Conservation (phyloP, 1,140 invertebrate species). For the Penaeus indicus region DNA sequence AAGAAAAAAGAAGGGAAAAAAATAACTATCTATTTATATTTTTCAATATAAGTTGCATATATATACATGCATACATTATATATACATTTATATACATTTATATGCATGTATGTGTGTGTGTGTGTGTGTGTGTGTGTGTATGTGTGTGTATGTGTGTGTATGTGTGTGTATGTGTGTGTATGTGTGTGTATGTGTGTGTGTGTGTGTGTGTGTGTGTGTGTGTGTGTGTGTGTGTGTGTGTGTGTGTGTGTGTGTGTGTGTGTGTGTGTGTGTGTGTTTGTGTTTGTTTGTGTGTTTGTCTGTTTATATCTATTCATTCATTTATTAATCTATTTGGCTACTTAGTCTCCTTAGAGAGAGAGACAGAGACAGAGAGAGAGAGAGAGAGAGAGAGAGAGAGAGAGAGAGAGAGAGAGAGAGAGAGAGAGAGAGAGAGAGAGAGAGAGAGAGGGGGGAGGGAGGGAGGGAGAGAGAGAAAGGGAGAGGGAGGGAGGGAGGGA, state of each 20-base stretch:
- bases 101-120: background rate
- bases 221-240: background rate
- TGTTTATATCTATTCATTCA: background rate
- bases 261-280: background rate
- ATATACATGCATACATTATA: background rate
- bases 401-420: background rate
- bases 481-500: background rate
- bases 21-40: background rate
- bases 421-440: no score
- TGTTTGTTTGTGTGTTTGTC: background rate
- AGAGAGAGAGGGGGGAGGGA: constrained; percentile 1
- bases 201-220: background rate
- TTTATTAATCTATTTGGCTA: background rate
- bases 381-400: constrained; percentile 9
- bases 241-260: background rate
- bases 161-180: background rate
- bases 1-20: no score
- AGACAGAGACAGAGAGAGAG: background rate
- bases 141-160: no score
- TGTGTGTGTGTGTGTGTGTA: background rate
- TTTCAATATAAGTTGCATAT: background rate
- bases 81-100: background rate
- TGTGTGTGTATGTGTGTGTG: background rate
- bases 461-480: background rate
- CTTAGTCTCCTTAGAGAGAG: no score